Percentiles rank a stretch among this genome's conserved stretches.
phyloP scores from a whole-genome alignment of 2,888 invertebrate genomes.

The Bhutanitis thaidina region DNA sequence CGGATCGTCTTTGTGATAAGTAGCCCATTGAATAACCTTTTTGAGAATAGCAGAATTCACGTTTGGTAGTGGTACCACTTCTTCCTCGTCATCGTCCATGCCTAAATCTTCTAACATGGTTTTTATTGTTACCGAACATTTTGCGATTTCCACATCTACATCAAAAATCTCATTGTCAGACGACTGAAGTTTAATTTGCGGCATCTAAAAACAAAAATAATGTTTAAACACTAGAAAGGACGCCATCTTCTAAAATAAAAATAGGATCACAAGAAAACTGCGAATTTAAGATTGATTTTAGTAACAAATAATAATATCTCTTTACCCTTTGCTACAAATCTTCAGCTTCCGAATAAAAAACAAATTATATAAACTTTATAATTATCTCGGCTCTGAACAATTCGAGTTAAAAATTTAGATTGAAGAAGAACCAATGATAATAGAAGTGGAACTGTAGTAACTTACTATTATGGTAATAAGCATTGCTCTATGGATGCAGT shows the following conservation, averaged over 20 bases:
- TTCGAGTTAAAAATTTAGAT: too few species aligned
- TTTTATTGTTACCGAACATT: slow-evolving; percentile 98
- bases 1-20: slow-evolving; percentile 96
- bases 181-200: slow-evolving; percentile 95
- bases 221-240: slow-evolving; percentile 1
- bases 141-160: slow-evolving; percentile 97
- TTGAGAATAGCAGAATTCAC: slow-evolving; percentile 97
- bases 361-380: too few species aligned
- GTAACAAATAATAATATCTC: not conserved
- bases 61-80: slow-evolving; percentile 97
- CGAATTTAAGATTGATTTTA: not conserved
- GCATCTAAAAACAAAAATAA: slow-evolving; percentile 83
- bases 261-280: not conserved
- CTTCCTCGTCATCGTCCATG: slow-evolving; percentile 95
- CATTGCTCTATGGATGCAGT: too few species aligned
- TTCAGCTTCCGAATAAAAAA: too few species aligned
- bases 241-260: slow-evolving; percentile 23
- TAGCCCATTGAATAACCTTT: slow-evolving; percentile 96
- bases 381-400: too few species aligned
- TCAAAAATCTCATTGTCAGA: slow-evolving; percentile 97
- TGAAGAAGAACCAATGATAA: too few species aligned
- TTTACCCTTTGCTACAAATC: not conserved
- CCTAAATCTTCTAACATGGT: slow-evolving; percentile 98
- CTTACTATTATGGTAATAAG: too few species aligned
- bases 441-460: too few species aligned